phyloP scores from a whole-genome alignment of 2,888 invertebrate genomes.

The Coleophora deauratella region DNA sequence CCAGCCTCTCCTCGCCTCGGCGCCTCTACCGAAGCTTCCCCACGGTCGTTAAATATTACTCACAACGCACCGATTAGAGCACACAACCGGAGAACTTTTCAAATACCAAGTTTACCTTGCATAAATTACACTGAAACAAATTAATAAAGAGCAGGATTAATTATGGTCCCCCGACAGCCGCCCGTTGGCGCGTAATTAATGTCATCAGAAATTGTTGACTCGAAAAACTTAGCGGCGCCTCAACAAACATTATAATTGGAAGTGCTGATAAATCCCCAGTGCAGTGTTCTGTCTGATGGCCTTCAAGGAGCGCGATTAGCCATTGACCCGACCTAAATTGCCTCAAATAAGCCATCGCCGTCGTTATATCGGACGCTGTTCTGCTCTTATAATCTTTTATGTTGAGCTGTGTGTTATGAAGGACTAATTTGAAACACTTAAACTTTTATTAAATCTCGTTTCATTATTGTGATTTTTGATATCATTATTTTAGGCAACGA shows the following conservation, averaged over 20 bases:
- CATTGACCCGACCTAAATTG: conserved; percentile 59
- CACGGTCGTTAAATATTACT: not conserved
- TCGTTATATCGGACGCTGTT: conserved; percentile 45
- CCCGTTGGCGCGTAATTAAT: conserved; percentile 3
- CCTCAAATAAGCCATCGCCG: conserved; percentile 44
- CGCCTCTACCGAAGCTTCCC: conserved; percentile 2
- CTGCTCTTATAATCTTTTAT: conserved; percentile 33
- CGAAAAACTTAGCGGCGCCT: not conserved
- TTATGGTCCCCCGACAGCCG: not conserved
- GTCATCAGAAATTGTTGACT: conserved; percentile 1
- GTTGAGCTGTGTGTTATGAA: conserved; percentile 23
- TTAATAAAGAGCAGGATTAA: conserved; percentile 2
- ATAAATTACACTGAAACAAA: conserved; percentile 2
- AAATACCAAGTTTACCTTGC: not conserved
- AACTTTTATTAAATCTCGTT: too few relatives aligned
- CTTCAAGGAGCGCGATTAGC: conserved; percentile 45
- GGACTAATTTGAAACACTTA: conserved; percentile 28
- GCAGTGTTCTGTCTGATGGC: conserved; percentile 13
- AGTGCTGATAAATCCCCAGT: not conserved
- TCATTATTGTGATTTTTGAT: too few relatives aligned
- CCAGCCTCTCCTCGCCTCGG: conserved; percentile 1
- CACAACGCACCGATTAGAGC: not conserved
- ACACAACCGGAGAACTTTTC: not conserved
- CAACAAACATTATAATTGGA: not conserved
- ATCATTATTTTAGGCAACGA: too few relatives aligned